Evolutionary conservation across 2,113 vertebrate species (phyloP), one percentile per base, ranked within the genome.

Genomic region (Hystrix cristata): DNA sequence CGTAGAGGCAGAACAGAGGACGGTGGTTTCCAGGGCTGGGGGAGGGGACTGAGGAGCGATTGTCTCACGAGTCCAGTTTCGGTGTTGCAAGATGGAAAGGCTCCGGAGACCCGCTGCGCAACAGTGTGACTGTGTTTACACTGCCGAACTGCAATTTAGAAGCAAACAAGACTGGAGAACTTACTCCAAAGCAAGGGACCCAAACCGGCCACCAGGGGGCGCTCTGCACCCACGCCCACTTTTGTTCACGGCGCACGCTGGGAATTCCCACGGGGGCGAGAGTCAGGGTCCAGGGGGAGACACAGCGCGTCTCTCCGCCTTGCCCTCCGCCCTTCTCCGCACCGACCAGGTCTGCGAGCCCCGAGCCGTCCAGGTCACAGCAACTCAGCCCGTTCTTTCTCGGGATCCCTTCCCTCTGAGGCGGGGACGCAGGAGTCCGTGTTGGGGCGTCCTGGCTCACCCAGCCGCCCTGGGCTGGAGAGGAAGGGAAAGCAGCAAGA

Each of bases 181-280:
- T 51, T 76, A 15, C 38, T 38, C 38, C 38, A 38, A 38, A 48
- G 19, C 55, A 6, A 62, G 1, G 18, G 19, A 38, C 34, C 4
- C 14, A 74, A 6, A 43, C 10, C 0, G 29, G 18, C 62, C 95
- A 83, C 95, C 67, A 98, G 97, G n/a, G n/a, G 96, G 95, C 93
- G 65, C 7, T 43, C 48, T 62, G 59, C 19, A n/a, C 64, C 13
- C 59, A 2, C 38, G 10, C 62, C 79, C 38, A 1, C 38, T 55
- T 82, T 19, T 0, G 57, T 29, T 38, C 53, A 2, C 18, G 11
- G 18, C n/a, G n/a, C n/a, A 3, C 67, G 60, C 53, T 18, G 74
- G 0, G 0, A 4, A 1, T 69, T 57, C 51, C 43, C 19, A 34
- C 34, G 53, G 29, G 11, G 1, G 23, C 0, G 31, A 38, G 38